Percentiles rank a stretch among this genome's conserved stretches.
Conservation (phyloP, 1,140 invertebrate genomes). For the Apis florea region DNA sequence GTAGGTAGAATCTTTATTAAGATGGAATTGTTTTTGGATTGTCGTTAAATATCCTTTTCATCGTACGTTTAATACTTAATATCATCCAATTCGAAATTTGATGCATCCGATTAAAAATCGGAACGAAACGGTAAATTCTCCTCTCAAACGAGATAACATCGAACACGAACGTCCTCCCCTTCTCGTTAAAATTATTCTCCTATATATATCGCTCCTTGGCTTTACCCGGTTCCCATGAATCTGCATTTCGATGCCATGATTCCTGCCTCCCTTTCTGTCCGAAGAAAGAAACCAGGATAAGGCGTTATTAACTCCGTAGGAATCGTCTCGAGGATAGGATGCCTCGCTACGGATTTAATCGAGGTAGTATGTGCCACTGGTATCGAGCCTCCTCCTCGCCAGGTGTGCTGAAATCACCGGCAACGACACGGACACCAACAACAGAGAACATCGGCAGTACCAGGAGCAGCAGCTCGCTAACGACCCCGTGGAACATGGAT, state of each 20-base stretch:
- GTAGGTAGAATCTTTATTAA: too few species aligned
- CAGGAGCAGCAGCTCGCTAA: constrained; percentile 71
- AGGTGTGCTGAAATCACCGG: constrained; percentile 73
- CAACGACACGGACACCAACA: constrained; percentile 54
- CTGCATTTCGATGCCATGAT: constrained; percentile 49
- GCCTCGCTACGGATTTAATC: constrained; percentile 67
- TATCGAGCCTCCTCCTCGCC: constrained; percentile 55
- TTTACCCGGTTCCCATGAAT: constrained; percentile 45
- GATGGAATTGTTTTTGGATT: too few species aligned
- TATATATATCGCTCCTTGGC: not conserved
- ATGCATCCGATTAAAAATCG: too few species aligned
- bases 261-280: constrained; percentile 25
- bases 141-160: too few species aligned
- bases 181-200: not conserved
- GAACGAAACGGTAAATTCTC: too few species aligned
- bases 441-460: constrained; percentile 63
- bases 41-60: too few species aligned
- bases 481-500: constrained; percentile 72
- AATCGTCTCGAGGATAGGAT: too few species aligned
- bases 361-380: constrained; percentile 66
- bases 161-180: not conserved
- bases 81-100: too few species aligned
- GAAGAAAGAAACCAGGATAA: constrained; percentile 10
- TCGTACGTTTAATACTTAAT: too few species aligned
- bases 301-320: not conserved